Evolutionary conservation across 2,797 vertebrate genomes (phyloP).

Genomic region (Nothura maculosa): DNA sequence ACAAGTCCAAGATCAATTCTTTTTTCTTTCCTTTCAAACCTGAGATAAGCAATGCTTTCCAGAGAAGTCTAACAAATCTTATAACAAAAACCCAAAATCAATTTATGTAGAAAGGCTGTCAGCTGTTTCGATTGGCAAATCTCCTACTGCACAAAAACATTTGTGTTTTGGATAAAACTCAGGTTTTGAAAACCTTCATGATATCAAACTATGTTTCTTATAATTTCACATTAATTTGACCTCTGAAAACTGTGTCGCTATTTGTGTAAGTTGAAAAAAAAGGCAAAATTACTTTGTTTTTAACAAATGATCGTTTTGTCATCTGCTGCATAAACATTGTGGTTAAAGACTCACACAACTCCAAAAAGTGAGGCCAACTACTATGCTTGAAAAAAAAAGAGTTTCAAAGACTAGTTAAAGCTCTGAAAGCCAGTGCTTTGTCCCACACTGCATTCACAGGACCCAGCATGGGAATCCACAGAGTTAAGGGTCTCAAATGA

Average conservation of each 20-base stretch:
- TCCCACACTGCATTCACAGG: background rate
- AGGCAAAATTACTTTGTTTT: background rate
- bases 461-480: background rate
- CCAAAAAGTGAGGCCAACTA: background rate
- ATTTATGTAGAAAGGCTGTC: background rate
- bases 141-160: background rate
- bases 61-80: background rate
- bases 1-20: background rate
- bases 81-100: background rate
- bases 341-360: constrained; percentile 22
- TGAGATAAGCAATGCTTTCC: background rate
- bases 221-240: background rate
- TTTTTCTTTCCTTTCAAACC: too few species aligned
- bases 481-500: background rate
- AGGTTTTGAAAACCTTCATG: background rate
- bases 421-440: background rate
- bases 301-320: background rate
- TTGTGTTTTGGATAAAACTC: background rate
- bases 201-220: background rate
- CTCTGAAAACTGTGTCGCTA: background rate
- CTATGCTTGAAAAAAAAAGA: constrained; percentile 11
- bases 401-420: constrained; percentile 13
- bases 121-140: background rate
- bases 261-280: background rate
- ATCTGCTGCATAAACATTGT: background rate